Evolutionary conservation across 1,140 invertebrate species (phyloP), one percentile per base, ranked within the genome.

Genomic region (Calliopsis andreniformis): DNA sequence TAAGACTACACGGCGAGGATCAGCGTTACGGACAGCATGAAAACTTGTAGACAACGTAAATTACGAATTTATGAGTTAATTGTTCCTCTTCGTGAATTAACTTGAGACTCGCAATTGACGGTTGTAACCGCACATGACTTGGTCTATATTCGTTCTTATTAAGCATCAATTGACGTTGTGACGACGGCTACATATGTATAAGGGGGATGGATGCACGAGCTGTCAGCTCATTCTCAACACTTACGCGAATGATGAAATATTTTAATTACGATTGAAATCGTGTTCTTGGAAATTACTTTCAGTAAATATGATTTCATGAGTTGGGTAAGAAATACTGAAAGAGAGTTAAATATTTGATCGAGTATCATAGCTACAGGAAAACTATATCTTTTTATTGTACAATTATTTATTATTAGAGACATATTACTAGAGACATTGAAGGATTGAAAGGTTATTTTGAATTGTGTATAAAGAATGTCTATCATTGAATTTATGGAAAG

Each of bases 91-190:
- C 2, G 39, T 51, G 32, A 82, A 76, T 78, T 70, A 72, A 80
- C 55, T 83, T 73, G 63, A 83, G 76, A 67, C 56, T 39, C 25
- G 39, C 66, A 75, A 83, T 76, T 78, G 77, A 39, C 51, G 59
- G 67, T 28, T 30, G 56, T 42, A 73, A 78, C 76, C 55, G 45
- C 51, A 80, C 8, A 67, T 58, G 72, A 67, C 56, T 71, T 45
- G 70, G 49, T 49, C 69, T 72, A 80, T 80, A 84, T 83, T 84
- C 28, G 39, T 76, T 84, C 78, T 83, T 76, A 80, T 84, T 83
- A 83, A 83, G 81, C 77, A 77, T 68, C 78, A 84, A 84, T 83
- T 84, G 78, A n/a, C 55, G 49, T 79, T 76, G 35, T 43, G 71
- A 79, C 75, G 80, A 61, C 68, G 77, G 68, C 64, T 80, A n/a